A percentile compares a stretch with the other conserved stretches of the same genome.
These are phyloP conservation scores for Papilio protenor DNA, from an alignment of 2,888 invertebrate species.

Conservation along the genomic window DNA sequence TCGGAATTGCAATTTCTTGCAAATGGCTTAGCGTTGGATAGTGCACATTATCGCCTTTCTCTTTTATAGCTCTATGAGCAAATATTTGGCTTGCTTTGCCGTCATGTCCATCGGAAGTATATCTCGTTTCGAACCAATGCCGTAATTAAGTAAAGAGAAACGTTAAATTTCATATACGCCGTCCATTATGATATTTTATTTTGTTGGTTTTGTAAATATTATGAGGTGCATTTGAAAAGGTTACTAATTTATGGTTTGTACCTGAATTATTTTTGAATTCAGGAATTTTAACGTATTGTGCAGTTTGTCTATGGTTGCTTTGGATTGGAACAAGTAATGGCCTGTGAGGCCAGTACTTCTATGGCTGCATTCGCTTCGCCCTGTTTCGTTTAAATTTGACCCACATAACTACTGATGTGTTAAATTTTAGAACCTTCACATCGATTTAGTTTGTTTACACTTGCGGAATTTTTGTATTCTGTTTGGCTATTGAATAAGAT, in stretches of 20 bases:
- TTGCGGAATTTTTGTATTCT: not conserved
- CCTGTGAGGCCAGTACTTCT: constrained; percentile 47
- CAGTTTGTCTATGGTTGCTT: not conserved
- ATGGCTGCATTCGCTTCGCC: constrained; percentile 62
- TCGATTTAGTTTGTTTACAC: constrained; percentile 23
- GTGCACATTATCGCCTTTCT: constrained; percentile 35
- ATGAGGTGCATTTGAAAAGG: not conserved
- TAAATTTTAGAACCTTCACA: constrained; percentile 29
- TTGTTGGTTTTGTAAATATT: not conserved
- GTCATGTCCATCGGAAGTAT: not conserved
- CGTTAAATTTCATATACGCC: not conserved
- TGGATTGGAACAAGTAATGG: constrained; percentile 14
- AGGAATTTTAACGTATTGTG: not conserved
- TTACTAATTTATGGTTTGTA: not conserved
- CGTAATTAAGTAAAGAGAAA: not conserved
- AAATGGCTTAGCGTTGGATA: constrained; percentile 22
- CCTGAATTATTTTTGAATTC: not conserved
- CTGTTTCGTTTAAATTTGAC: constrained; percentile 37
- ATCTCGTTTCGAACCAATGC: not conserved
- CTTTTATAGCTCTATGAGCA: constrained; percentile 33
- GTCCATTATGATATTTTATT: not conserved
- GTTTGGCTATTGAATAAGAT: not conserved
- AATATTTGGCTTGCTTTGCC: constrained; percentile 24
- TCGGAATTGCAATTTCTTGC: constrained; percentile 33
- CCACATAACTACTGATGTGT: constrained; percentile 20